phyloP scores from a whole-genome alignment of 2,797 vertebrate species.

The Sciurus vulgaris region DNA sequence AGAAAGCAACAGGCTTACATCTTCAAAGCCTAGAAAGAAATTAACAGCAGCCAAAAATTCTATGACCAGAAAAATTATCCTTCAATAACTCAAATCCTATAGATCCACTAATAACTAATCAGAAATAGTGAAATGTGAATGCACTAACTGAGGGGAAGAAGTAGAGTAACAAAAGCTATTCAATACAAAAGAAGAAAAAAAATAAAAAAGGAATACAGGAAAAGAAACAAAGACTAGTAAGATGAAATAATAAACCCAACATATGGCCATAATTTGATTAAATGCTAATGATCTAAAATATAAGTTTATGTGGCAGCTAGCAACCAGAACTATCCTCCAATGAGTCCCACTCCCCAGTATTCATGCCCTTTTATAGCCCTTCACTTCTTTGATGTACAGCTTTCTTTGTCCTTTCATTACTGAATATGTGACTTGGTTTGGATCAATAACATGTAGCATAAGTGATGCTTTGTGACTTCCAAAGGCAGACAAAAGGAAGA shows the following conservation, averaged over 20 bases:
- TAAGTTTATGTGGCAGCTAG: neutral
- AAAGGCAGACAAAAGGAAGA: constrained; percentile 2
- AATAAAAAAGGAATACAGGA: constrained; percentile 16
- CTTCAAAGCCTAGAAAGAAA: neutral
- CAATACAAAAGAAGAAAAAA: constrained; percentile 20
- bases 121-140: neutral
- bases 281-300: constrained; percentile 27
- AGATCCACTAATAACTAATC: neutral
- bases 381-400: neutral
- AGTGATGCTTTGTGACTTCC: neutral
- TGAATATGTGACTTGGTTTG: neutral
- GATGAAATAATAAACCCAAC: neutral
- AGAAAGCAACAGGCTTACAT: neutral
- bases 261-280: neutral
- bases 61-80: constrained; percentile 30
- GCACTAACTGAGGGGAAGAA: neutral
- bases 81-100: neutral
- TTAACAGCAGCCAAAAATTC: neutral
- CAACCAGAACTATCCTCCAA: neutral
- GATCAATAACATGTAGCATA: neutral
- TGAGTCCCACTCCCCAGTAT: neutral
- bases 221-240: neutral
- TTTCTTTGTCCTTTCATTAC: too few species aligned
- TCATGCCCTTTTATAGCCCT: neutral
- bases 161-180: constrained; percentile 1